A percentile compares a stretch with the other conserved stretches of the same genome.
phyloP scores from a whole-genome alignment of 2,888 invertebrate genomes.

The Kuschelorhynchus macadamiae region DNA sequence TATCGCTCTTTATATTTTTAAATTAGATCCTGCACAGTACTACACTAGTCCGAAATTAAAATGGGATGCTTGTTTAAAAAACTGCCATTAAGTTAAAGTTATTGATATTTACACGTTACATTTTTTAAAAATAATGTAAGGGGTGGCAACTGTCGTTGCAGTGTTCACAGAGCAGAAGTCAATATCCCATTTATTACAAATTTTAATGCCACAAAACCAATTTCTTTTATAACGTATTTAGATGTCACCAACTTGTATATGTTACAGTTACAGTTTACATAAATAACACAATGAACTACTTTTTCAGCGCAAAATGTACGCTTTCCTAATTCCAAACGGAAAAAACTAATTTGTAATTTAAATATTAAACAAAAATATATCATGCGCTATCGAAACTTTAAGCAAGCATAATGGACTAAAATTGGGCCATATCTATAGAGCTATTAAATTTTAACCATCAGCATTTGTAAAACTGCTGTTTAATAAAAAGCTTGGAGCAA shows the following conservation, averaged over 20 bases:
- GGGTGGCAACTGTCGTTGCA: not conserved
- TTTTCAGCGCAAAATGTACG: not conserved
- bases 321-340: not conserved
- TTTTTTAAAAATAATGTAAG: no score
- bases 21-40: not conserved
- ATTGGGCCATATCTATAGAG: not conserved
- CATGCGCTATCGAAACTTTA: not conserved
- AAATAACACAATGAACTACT: not conserved
- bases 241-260: not conserved
- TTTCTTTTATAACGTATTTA: not conserved
- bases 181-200: no score
- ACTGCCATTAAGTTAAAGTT: not conserved
- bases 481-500: no score
- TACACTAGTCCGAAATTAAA: not conserved
- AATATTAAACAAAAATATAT: not conserved
- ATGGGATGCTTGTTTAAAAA: not conserved
- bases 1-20: not conserved
- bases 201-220: no score
- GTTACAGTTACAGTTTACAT: not conserved
- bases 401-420: slow-evolving; percentile 6
- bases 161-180: no score
- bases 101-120: no score
- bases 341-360: not conserved
- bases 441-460: not conserved
- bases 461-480: not conserved